Base-by-base conservation (phyloP, 1,140 invertebrate species). In the Xylocopa sonorina region DNA sequence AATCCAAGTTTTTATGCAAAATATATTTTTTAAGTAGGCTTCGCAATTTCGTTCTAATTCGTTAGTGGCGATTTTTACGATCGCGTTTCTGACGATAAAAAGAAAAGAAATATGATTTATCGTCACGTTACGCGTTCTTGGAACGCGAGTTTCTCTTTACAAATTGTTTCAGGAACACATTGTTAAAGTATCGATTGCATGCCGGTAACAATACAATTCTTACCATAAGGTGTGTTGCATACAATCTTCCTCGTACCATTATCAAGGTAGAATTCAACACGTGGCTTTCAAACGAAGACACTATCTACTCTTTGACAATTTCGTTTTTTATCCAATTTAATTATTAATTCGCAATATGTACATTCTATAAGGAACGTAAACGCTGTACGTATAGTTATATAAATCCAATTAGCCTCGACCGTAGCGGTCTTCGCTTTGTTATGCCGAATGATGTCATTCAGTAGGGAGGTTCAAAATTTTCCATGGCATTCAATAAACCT, bases 401-500 rank as follows among this genome's bases (percentile, higher is more conserved):
- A 9, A 16, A 51, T 41, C 1, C 18, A 29, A 46, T 72, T 57
- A 34, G 10, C n/a, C 3, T 32, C 27, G 46, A 62, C 18, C n/a
- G 18, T 21, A n/a, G 10, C 6, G 12, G 7, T 34, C n/a, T 9
- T 12, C 6, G 6, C 10, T 43, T 24, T 51, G 50, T 77, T 58
- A 29, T 18, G 18, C 0, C 10, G 53, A 32, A 69, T 29, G 53
- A n/a, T 21, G 48, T 46, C 69, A 64, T 18, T 18, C 55, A 18
- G 7, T 50, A 48, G 24, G 55, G 3, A 55, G 55, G 68, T 43
- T 76, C 67, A 41, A 84, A 83, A 84, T 80, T 80, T 84, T 83
- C 78, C 71, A 78, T 67, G 62, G 27, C 64, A 24, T 27, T 32
- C 60, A 72, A 83, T 84, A 83, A 24, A 55, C 57, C 3, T 66